Evolutionary conservation across 2,888 invertebrate genomes (phyloP), one percentile per base, ranked within the genome.

Genomic region (Omphaloscelis lunosa): DNA sequence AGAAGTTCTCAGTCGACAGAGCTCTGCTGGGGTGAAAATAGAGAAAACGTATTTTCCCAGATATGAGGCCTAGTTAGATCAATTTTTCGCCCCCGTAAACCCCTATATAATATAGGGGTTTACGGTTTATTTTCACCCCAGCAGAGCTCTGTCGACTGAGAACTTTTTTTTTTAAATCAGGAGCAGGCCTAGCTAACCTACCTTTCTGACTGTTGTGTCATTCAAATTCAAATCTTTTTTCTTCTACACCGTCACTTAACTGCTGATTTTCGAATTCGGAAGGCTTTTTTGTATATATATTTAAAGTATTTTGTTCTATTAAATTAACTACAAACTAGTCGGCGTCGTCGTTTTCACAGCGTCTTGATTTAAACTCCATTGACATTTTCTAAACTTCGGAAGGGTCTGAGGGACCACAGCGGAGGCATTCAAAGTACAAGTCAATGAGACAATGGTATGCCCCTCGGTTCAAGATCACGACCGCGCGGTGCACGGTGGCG

Each of bases 391-490:
- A 66, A 71, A 41, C 71, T 68, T 62, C 12, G 45, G 15, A 72
- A 66, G 29, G 20, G 15, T 68, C n/a, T 34, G 68, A 68, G 29
- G 53, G 68, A 79, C 67, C 66, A 63, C 59, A 72, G 70, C 53
- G 73, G n/a, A 80, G 78, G 71, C 80, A 84, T 86, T 88, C 80
- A 86, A 86, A 77, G 77, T 65, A 82, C 70, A 81, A 85, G 77
- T 88, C 83, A 85, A 79, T 83, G 86, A 90, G 87, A 91, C 91
- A 91, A 91, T 91, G 84, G 89, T 70, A 69, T 82, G 85, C 82
- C 86, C 83, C 82, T 34, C 85, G 88, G 93, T 92, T 93, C 92
- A 93, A 93, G 93, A 92, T 93, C 93, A 93, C 90, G 92, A 92
- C 89, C 89, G 90, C 66, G 65, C 83, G 74, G 75, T 82, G 86